Percentiles rank a stretch among this genome's conserved stretches.
phyloP scores from a whole-genome alignment of 2,113 vertebrate species.

The Parus major region DNA sequence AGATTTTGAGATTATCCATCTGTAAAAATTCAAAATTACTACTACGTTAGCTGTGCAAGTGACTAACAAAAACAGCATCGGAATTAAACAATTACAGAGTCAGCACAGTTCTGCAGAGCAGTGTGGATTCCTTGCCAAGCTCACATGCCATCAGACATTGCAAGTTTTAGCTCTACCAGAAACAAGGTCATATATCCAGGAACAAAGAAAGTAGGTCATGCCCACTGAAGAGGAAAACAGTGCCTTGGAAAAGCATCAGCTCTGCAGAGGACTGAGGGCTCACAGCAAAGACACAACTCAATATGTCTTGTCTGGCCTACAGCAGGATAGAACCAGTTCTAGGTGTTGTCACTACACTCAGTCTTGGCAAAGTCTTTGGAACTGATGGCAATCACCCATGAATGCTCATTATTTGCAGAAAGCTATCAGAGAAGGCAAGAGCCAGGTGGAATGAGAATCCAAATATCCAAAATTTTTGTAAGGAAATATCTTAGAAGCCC shows the following conservation, averaged over 20 bases:
- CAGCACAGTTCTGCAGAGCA: not conserved
- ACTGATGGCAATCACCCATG: not conserved
- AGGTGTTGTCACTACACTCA: not conserved
- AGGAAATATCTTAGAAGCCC: not conserved
- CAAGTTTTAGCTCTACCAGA: not conserved
- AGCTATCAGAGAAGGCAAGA: not conserved
- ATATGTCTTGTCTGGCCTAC: not conserved
- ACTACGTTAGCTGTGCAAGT: not conserved
- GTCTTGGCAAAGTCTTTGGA: not conserved
- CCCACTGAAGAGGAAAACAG: not conserved
- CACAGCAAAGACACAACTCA: not conserved
- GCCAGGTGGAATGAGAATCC: not conserved
- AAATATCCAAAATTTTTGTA: not conserved
- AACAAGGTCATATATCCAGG: not conserved
- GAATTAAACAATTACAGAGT: not conserved
- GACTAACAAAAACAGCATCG: not conserved
- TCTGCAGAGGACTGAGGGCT: not conserved
- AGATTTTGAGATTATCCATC: not conserved
- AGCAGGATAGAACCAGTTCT: not conserved
- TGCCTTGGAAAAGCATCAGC: not conserved
- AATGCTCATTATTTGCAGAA: not conserved
- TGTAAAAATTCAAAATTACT: not conserved
- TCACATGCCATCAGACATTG: not conserved
- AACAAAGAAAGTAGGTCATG: slow-evolving; percentile 27
- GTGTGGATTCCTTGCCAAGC: not conserved